These are phyloP conservation scores for Maniola jurtina DNA, from an alignment of 1,140 invertebrate genomes.

Conservation along the genomic window DNA sequence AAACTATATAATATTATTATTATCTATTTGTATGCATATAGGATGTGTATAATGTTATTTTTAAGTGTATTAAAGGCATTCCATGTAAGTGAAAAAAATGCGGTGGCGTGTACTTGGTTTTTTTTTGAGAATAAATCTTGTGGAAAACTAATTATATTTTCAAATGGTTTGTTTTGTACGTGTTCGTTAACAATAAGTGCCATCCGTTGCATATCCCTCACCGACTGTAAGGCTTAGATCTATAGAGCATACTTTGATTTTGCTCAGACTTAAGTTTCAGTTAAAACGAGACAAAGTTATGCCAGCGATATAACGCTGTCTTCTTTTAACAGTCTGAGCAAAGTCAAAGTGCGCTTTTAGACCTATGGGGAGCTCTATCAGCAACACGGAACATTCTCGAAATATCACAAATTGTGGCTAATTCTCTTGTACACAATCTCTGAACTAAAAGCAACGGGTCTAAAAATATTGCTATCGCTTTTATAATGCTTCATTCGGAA, in stretches of 20 bases:
- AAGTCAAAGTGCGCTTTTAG: no score
- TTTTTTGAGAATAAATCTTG: conserved; percentile 44
- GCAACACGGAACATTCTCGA: conserved; percentile 3
- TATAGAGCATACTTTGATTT: no score
- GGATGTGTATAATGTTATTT: conserved; percentile 67
- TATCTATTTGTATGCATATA: conserved; percentile 62
- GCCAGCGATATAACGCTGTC: no score
- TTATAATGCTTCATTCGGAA: no score
- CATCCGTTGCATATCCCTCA: conserved; percentile 55
- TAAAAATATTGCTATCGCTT: no score
- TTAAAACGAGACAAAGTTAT: no score
- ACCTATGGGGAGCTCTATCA: neutral
- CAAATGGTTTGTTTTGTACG: conserved; percentile 44
- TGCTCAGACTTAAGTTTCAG: no score
- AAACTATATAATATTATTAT: conserved; percentile 40
- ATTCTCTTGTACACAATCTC: no score
- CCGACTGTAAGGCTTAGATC: neutral
- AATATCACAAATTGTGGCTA: no score
- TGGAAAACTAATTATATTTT: conserved; percentile 43
- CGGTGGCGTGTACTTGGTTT: conserved; percentile 67
- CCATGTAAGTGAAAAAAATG: conserved; percentile 64
- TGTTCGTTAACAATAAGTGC: conserved; percentile 60
- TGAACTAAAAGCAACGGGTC: no score
- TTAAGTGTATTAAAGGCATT: conserved; percentile 76
- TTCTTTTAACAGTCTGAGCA: no score